Base-by-base conservation (phyloP, 2,888 invertebrate species). In the Cybosia mesomella region DNA sequence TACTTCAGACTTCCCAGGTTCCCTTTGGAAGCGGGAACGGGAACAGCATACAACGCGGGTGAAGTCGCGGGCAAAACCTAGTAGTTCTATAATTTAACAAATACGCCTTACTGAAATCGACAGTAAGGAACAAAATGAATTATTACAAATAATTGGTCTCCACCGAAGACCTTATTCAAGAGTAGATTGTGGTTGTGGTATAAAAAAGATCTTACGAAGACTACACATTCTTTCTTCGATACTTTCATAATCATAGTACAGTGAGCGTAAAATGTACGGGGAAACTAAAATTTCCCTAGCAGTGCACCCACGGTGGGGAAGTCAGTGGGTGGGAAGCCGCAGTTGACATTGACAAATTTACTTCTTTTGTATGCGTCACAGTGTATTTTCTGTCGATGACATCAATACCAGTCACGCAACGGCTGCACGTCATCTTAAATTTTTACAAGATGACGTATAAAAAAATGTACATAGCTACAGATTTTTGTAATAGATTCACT, bases 381-480 rank as follows among this genome's bases (percentile, higher is more conserved):
- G 64, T 60, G 63, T 75, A 49, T 76, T 75, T 71, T 75, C 66
- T 68, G 71, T 5, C n/a, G 68, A 58, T 49, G 68, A 64, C 49
- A 63, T 54, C 34, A 64, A 39, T 58, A 53, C 62, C 57, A 58
- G 61, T 64, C 68, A 73, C 73, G 68, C 32, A 49, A 62, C 68
- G 53, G 60, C 18, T 13, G 13, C 22, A 18, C 70, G 71, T 76
- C 77, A 76, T 73, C 63, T 36, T 36, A 66, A 59, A 59, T 58
- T 53, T n/a, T 73, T 60, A 57, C 65, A 65, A 71, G 71, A 63
- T 75, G 75, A 77, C 67, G 70, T 53, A 11, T 4, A 11, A 63
- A 63, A 11, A 58, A 58, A 49, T n/a, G n/a, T 59, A 59, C 24
- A 10, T 59, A 24, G 21, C 13, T 22, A 3, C 5, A 22, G 22